phyloP scores from a whole-genome alignment of 2,113 vertebrate species.

The Coracopsis vasa region DNA sequence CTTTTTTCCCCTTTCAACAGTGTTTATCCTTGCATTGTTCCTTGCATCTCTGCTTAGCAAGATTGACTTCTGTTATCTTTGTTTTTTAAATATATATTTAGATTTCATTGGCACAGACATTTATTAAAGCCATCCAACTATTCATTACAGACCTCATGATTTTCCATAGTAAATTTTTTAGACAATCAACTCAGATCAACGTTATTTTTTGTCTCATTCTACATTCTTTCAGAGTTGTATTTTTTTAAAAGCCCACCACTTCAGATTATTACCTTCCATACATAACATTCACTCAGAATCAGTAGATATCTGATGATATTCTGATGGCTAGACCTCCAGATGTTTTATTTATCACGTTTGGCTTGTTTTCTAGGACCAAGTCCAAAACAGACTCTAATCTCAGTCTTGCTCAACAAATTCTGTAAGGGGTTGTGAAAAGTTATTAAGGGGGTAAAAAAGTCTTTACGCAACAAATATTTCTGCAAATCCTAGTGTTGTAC shows the following conservation, averaged over 20 bases:
- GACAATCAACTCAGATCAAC: slow-evolving; percentile 57
- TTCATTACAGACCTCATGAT: slow-evolving; percentile 58
- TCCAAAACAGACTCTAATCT: slow-evolving; percentile 57
- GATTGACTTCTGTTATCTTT: slow-evolving; percentile 68
- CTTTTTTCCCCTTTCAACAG: background rate
- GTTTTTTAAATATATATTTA: slow-evolving; percentile 62
- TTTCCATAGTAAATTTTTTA: slow-evolving; percentile 70
- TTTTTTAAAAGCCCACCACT: slow-evolving; percentile 22
- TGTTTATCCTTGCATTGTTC: slow-evolving; percentile 53
- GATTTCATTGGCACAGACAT: slow-evolving; percentile 44
- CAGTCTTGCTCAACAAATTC: slow-evolving; percentile 54
- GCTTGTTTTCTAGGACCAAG: slow-evolving; percentile 22
- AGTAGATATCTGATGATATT: slow-evolving; percentile 66
- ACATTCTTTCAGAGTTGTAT: slow-evolving; percentile 49
- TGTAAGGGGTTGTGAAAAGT: slow-evolving; percentile 26
- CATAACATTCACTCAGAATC: slow-evolving; percentile 29
- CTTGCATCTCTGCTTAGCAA: slow-evolving; percentile 33
- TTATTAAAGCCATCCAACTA: slow-evolving; percentile 19
- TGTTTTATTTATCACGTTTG: slow-evolving; percentile 66
- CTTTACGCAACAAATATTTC: background rate
- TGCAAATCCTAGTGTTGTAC: background rate
- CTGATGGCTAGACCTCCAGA: slow-evolving; percentile 49
- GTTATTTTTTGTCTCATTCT: slow-evolving; percentile 23
- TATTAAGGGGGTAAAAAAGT: background rate
- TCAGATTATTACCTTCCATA: slow-evolving; percentile 58